Base-by-base conservation (phyloP, 2,888 invertebrate species). In the Psococerastis gibbosa region DNA sequence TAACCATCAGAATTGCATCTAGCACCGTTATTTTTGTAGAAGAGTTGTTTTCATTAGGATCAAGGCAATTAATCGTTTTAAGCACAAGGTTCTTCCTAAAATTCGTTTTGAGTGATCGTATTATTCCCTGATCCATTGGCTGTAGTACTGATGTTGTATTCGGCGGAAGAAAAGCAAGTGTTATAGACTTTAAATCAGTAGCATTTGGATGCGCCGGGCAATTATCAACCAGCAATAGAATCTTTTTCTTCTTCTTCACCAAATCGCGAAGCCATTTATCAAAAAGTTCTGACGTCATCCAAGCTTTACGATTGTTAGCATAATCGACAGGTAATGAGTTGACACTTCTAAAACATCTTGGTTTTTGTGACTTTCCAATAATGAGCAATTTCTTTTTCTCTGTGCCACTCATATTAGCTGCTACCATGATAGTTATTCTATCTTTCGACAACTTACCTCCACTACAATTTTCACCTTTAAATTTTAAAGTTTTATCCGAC, bases 371-470 rank as follows among this genome's bases (percentile, higher is more conserved):
- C 52, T 56, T 56, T 41, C 55, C 56, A 46, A 57, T 55, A 16
- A 58, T 52, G 13, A 60, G 32, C 1, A 54, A 49, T 45, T 54
- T 54, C 44, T 50, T 48, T 55, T 57, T 57, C 50, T 56, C 54
- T 48, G 51, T 48, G 16, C 56, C 58, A 49, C 45, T 49, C 51
- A 54, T 55, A 49, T 57, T 57, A 4, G 53, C 51, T 47, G 53
- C 52, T 33, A 58, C 50, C 34, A 58, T 47, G 34, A 57, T 51
- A 4, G 56, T 59, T 42, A 58, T 43, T 44, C 56, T 48, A 22
- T 52, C 51, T 45, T 57, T 54, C 16, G 51, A 52, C 3, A 51
- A 44, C 44, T 50, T 52, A 41, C 54, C 57, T 27, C 54, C 53
- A 3, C 34, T 43, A 48, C 54, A 56, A 43, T 54, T 53, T 46